Percentiles rank a stretch among this genome's conserved stretches.
Conservation (phyloP, 35 echinoderm and acorn worm species). For the Lytechinus variegatus region DNA sequence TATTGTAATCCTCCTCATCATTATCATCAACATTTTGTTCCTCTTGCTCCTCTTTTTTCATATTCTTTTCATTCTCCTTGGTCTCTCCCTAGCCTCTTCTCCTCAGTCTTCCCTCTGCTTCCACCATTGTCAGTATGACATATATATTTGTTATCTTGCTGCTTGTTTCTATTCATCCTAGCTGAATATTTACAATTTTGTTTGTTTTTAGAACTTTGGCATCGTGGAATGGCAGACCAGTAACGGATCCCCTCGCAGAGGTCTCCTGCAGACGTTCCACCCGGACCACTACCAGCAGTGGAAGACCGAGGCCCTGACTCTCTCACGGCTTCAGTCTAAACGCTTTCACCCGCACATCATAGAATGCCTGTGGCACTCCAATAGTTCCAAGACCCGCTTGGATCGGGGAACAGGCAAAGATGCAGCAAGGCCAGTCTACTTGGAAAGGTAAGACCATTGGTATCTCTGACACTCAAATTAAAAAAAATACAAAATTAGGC, state of each 20-base stretch:
- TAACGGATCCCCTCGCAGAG: constrained; percentile 79
- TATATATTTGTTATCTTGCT: no score
- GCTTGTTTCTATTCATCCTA: no score
- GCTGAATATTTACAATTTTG: no score
- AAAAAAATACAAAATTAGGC: no score
- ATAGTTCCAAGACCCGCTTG: constrained; percentile 68
- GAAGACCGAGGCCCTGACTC: constrained; percentile 65
- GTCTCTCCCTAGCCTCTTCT: no score
- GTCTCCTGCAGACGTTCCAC: constrained; percentile 75
- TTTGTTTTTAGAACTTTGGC: constrained; percentile 67
- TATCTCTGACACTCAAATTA: not conserved
- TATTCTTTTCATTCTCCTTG: no score
- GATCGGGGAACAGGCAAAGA: constrained; percentile 52
- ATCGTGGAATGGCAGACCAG: constrained; percentile 83
- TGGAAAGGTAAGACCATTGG: not conserved
- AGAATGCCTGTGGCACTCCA: constrained; percentile 84
- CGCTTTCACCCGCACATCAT: constrained; percentile 77
- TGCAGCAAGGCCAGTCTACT: not conserved
- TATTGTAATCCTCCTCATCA: no score
- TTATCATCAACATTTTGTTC: no score
- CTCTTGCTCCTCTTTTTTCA: no score
- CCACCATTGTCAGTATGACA: no score
- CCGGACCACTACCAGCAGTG: constrained; percentile 66
- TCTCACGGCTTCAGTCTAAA: constrained; percentile 63
- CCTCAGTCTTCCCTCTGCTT: no score